Conservation (phyloP, 2,797 vertebrate genomes). For the Coregonus ussuriensis region DNA sequence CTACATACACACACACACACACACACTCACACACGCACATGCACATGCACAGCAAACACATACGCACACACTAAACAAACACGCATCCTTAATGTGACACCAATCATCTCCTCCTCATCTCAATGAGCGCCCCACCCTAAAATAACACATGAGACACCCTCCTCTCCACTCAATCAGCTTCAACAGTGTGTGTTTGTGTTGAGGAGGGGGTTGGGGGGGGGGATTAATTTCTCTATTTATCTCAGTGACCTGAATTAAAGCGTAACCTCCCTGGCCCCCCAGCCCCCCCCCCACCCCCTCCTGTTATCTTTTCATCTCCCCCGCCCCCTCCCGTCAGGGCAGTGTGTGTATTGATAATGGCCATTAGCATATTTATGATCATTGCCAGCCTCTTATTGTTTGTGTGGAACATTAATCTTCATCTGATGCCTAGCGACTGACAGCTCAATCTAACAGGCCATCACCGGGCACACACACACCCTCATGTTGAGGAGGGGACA, state of each 20-base stretch:
- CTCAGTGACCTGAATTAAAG: constrained; percentile 71
- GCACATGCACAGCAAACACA: constrained; percentile 50
- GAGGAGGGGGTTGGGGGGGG: constrained; percentile 27
- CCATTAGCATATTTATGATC: constrained; percentile 99
- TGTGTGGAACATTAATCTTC: constrained; percentile 97
- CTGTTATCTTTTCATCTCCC: background rate
- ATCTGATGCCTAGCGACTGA: constrained; percentile 92
- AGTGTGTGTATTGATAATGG: constrained; percentile 85
- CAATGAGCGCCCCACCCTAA: constrained; percentile 57
- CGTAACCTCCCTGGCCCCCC: constrained; percentile 45
- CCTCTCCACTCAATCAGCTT: constrained; percentile 63
- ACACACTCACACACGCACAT: background rate
- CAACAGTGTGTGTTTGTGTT: constrained; percentile 43
- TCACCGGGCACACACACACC: constrained; percentile 75
- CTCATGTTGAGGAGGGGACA: no score
- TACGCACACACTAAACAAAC: constrained; percentile 63
- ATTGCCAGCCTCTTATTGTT: constrained; percentile 98
- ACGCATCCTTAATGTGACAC: constrained; percentile 67
- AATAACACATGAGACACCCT: constrained; percentile 61
- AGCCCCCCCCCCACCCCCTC: constrained; percentile 53
- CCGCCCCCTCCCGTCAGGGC: constrained; percentile 47
- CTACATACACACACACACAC: background rate
- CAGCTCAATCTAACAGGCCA: constrained; percentile 99
- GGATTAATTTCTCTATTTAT: constrained; percentile 72
- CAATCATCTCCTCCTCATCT: constrained; percentile 69